Base-by-base conservation (phyloP, 2,113 vertebrate genomes). In the Zapus hudsonius region DNA sequence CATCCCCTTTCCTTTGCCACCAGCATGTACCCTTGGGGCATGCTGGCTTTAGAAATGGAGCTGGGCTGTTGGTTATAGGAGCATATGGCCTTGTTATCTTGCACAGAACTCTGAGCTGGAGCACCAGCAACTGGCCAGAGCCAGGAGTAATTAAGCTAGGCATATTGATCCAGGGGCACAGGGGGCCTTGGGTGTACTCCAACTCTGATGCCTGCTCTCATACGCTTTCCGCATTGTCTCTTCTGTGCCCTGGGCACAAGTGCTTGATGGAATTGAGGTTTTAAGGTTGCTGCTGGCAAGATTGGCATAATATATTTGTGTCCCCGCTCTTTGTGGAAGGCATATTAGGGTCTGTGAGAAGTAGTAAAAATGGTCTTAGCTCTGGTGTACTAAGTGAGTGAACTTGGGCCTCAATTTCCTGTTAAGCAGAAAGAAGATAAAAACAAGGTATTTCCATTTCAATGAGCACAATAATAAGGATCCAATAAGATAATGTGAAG, bases 41-140 rank as follows among this genome's bases (percentile, higher is more conserved):
- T 47, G 55, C 19, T 93, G 90, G 82, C 76, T 85, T 66, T 16
- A 33, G 85, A 79, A 80, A 78, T 40, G n/a, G 33, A 64, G 40
- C 31, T n/a, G 42, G 86, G 85, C 72, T 36, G 72, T 27, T n/a
- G 23, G 31, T 2, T 0, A 23, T 0, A 2, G 70, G 83, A 63
- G 63, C 83, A 74, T 86, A 88, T 95, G 94, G 94, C 80, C 83
- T 81, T 40, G 38, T 87, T 94, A 84, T 85, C 93, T 72, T 86
- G 40, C 40, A 5, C 8, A 67, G 83, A 84, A 47, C 83, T 91
- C 83, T 23, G 52, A 74, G 55, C 59, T 86, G 89, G 89, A 93
- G 38, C 27, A 57, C 40, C 31, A 90, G 84, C 44, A 10, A 72
- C 84, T 86, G 88, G 93, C 91, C 64, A 36, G 86, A 74, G 78